phyloP scores from a whole-genome alignment of 2,797 vertebrate species.

The Myotis myotis region DNA sequence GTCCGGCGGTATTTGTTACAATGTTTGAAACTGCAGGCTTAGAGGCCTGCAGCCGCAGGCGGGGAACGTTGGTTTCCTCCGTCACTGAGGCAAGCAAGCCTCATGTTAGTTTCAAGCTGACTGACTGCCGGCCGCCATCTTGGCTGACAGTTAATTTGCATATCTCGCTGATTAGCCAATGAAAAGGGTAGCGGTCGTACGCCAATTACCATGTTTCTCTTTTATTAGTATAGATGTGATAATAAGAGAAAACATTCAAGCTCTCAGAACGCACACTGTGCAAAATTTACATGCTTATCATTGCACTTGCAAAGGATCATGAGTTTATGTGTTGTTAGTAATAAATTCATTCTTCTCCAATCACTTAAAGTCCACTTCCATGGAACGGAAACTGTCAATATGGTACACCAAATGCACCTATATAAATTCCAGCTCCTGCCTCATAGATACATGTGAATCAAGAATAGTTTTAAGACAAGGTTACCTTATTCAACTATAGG shows the following conservation, averaged over 20 bases:
- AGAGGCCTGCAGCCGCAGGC: too few relatives aligned
- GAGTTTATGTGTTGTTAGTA: background rate
- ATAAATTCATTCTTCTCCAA: background rate
- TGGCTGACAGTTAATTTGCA: too few relatives aligned
- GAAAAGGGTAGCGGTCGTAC: too few relatives aligned
- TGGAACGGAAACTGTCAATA: background rate
- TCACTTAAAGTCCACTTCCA: background rate
- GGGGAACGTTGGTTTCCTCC: too few relatives aligned
- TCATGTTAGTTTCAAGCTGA: too few relatives aligned
- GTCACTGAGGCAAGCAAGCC: too few relatives aligned
- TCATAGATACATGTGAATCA: background rate
- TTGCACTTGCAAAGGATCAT: background rate
- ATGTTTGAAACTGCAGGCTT: too few relatives aligned
- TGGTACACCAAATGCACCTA: background rate
- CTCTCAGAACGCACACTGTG: background rate
- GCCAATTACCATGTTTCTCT: too few relatives aligned
- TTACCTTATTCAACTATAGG: background rate
- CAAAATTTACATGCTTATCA: background rate
- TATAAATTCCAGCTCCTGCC: background rate
- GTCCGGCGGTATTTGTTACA: too few relatives aligned
- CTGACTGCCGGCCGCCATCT: too few relatives aligned
- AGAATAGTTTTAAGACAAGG: background rate
- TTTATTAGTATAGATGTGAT: background rate
- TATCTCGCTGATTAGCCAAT: too few relatives aligned
- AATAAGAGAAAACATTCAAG: background rate